Evolutionary conservation across 2,113 vertebrate genomes (phyloP).

Genomic region (Eclectus roratus): DNA sequence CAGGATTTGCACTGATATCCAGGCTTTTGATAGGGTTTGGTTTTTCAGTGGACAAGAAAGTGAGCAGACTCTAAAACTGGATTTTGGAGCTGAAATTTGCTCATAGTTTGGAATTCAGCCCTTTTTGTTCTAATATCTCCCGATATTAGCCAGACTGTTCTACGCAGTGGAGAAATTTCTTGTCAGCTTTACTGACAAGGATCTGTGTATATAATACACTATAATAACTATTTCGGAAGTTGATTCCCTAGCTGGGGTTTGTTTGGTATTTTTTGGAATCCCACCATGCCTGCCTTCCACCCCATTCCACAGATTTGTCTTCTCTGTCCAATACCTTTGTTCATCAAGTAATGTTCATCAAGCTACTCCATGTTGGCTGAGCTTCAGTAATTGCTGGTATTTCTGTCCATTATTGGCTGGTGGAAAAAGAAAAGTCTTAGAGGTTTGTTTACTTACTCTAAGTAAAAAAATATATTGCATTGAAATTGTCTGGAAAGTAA

Average conservation of each 20-base stretch:
- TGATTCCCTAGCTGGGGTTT: background rate
- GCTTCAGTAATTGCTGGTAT: background rate
- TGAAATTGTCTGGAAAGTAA: background rate
- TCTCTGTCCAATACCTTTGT: background rate
- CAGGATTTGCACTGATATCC: background rate
- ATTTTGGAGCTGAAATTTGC: background rate
- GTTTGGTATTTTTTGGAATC: slow-evolving; percentile 2
- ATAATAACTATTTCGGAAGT: slow-evolving; percentile 27
- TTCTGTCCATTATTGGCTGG: background rate
- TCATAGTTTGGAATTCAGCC: fast-evolving
- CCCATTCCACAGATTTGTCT: background rate
- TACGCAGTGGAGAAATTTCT: background rate
- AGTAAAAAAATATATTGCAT: background rate
- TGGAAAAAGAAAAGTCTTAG: background rate
- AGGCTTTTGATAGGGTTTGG: background rate
- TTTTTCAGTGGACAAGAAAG: background rate
- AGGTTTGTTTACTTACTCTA: background rate
- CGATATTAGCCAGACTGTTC: background rate
- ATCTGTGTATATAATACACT: background rate
- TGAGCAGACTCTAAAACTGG: background rate
- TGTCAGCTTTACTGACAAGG: background rate
- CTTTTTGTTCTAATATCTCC: background rate
- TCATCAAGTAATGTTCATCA: background rate
- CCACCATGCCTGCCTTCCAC: background rate
- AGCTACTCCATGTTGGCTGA: background rate